Base-by-base conservation (phyloP, 2,888 invertebrate genomes). In the Pristionchus japonicus region DNA sequence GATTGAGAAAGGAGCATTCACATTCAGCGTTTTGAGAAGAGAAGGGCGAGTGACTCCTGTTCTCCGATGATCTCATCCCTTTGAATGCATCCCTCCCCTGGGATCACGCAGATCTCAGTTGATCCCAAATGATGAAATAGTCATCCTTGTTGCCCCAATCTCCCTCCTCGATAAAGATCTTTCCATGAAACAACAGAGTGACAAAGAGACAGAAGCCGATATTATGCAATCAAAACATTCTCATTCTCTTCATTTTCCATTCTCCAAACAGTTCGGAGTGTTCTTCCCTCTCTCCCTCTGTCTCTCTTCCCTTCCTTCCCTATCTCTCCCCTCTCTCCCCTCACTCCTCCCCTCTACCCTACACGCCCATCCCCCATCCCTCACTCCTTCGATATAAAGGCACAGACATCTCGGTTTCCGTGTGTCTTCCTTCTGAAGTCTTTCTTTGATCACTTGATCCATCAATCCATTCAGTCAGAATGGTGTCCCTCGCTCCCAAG, bases 1-100 rank as follows among this genome's bases (percentile, higher is more conserved):
- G 47, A 43, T 87, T 52, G 87, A 87, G 61, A 87, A 87, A 43
- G 87, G 47, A 31, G 70, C 70, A 15, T 86, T 86, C 49, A 70
- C 86, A 9, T 31, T 86, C 20, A 31, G 49, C 13, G 70, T 86
- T 15, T 34, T 86, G 23, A 23, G 70, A 31, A 70, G 34, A 13
- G 37, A 49, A 13, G 49, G 49, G 9, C 13, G 70, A 86, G 49
- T 52, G 31, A 86, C 86, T 7, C 86, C 86, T n/a, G 70, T 70
- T 15, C 86, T 86, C 31, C 23, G 77, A 77, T 77, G 77, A 77
- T 6, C n/a, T n/a, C n/a, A 27, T 57, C 52, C 0, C 23, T 27
- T n/a, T 31, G 31, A 23, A 20, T 43, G n/a, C 34, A 4, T 47
- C 20, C 80, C n/a, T n/a, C 40, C 20, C 67, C 43, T 20, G 40